Evolutionary conservation across 2,888 invertebrate species (phyloP).

Genomic region (Isoperla grammatica): DNA sequence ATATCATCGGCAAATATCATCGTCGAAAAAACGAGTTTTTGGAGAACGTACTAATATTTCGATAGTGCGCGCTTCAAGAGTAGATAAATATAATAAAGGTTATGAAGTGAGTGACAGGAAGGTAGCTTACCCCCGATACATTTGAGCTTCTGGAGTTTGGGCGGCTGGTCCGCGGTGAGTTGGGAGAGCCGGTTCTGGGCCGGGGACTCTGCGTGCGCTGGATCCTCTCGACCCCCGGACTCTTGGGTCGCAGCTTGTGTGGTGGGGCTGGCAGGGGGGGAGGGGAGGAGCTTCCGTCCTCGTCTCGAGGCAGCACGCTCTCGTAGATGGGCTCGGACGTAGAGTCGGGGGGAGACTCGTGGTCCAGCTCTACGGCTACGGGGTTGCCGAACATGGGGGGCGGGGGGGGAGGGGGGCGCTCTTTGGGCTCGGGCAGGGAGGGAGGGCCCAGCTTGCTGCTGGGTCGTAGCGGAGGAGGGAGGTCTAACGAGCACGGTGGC

Average conservation of each 20-base stretch:
- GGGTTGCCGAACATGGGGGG: slow-evolving; percentile 49
- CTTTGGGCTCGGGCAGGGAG: slow-evolving; percentile 70
- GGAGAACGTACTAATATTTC: no score
- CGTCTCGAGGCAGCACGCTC: slow-evolving; percentile 68
- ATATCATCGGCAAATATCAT: no score
- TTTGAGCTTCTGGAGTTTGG: slow-evolving; percentile 48
- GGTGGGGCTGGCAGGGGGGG: slow-evolving; percentile 38
- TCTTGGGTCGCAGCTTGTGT: slow-evolving; percentile 42
- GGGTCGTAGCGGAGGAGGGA: slow-evolving; percentile 32
- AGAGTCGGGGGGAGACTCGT: slow-evolving; percentile 32
- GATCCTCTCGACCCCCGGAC: slow-evolving; percentile 41
- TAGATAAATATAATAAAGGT: background rate
- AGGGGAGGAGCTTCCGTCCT: slow-evolving; percentile 38
- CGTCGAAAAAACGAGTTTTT: no score
- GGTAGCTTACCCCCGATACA: slow-evolving; percentile 43
- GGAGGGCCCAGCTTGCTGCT: slow-evolving; percentile 48
- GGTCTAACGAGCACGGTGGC: slow-evolving; percentile 33
- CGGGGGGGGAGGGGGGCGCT: slow-evolving; percentile 65
- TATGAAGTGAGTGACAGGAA: background rate
- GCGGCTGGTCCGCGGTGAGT: slow-evolving; percentile 49
- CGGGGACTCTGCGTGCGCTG: slow-evolving; percentile 34
- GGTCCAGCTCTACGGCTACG: slow-evolving; percentile 41
- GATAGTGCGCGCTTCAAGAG: no score
- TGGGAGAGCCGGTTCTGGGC: slow-evolving; percentile 29
- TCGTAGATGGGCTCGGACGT: slow-evolving; percentile 70